These are phyloP conservation scores for Tauraco hartlaubi DNA, from an alignment of 2,797 vertebrate genomes.

Conservation along the genomic window DNA sequence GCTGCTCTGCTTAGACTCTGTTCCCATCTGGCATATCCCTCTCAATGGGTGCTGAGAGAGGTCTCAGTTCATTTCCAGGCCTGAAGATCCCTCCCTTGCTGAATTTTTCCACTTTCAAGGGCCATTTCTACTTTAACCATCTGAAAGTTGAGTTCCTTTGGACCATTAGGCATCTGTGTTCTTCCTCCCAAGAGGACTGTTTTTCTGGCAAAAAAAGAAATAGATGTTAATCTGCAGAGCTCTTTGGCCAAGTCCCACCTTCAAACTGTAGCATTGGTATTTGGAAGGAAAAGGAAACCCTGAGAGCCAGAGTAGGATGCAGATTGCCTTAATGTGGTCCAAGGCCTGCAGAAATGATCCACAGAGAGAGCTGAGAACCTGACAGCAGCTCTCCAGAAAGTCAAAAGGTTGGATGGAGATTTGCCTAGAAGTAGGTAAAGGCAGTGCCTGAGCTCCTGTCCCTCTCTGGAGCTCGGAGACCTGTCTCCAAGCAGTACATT, in stretches of 20 bases:
- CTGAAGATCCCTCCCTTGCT: background rate
- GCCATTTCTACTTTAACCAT: constrained; percentile 20
- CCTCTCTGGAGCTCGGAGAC: background rate
- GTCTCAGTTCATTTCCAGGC: background rate
- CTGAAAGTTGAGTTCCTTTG: constrained; percentile 2
- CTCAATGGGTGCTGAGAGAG: background rate
- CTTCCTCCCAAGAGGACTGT: constrained; percentile 23
- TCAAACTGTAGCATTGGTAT: background rate
- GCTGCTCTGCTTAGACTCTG: background rate
- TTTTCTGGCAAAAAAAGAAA: background rate
- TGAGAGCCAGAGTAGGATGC: background rate
- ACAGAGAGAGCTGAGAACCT: background rate
- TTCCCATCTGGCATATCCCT: background rate
- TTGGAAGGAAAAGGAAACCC: constrained; percentile 49
- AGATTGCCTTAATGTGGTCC: background rate
- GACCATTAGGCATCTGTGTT: background rate
- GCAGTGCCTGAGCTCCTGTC: background rate
- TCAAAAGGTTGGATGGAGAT: background rate
- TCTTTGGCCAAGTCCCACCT: constrained; percentile 23
- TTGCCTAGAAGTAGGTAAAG: background rate
- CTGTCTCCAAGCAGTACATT: accelerated
- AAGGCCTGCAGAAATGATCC: background rate
- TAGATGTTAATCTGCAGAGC: constrained; percentile 16
- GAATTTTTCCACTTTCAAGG: background rate
- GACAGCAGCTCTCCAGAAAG: background rate